phyloP scores from a whole-genome alignment of 53 echinoderm and acorn worm species.

The Crossaster papposus region DNA sequence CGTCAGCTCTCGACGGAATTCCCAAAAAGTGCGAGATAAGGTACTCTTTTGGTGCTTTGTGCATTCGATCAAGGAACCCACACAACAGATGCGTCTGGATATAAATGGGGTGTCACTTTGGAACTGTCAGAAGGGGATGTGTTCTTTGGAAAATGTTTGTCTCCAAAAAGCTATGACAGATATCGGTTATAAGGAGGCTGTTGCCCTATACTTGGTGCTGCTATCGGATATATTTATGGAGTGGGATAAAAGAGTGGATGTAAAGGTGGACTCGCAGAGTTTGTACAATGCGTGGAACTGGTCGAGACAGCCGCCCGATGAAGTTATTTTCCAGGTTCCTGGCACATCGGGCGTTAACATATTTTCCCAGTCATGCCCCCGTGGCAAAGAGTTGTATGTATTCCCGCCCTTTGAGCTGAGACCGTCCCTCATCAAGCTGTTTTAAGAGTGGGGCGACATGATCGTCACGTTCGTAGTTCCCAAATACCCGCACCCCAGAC shows the following conservation, averaged over 20 bases:
- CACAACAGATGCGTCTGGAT: constrained; percentile 28
- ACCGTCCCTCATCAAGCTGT: constrained; percentile 1
- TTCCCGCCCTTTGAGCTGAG: constrained; percentile 1
- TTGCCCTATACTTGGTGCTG: constrained; percentile 14
- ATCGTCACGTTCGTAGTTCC: constrained; percentile 27
- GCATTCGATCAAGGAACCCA: constrained; percentile 18
- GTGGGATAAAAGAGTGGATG: constrained; percentile 40
- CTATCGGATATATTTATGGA: background rate
- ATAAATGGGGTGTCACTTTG: constrained; percentile 42
- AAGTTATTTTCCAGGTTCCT: too few relatives aligned
- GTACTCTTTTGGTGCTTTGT: constrained; percentile 32
- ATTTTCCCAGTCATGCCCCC: constrained; percentile 4
- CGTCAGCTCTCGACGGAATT: background rate
- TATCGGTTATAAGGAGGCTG: constrained; percentile 32
- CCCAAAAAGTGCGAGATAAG: background rate
- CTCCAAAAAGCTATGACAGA: constrained; percentile 10
- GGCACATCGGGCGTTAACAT: constrained; percentile 9
- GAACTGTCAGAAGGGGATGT: background rate
- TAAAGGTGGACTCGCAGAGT: constrained; percentile 25
- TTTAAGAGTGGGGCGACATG: constrained; percentile 27
- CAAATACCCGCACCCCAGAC: constrained; percentile 14
- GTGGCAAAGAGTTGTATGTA: background rate
- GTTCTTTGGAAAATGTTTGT: constrained; percentile 36
- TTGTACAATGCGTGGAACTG: constrained; percentile 20
- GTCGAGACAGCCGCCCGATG: too few relatives aligned